Evolutionary conservation across 2,888 invertebrate genomes (phyloP).

Genomic region (Dryadula phaetusa): DNA sequence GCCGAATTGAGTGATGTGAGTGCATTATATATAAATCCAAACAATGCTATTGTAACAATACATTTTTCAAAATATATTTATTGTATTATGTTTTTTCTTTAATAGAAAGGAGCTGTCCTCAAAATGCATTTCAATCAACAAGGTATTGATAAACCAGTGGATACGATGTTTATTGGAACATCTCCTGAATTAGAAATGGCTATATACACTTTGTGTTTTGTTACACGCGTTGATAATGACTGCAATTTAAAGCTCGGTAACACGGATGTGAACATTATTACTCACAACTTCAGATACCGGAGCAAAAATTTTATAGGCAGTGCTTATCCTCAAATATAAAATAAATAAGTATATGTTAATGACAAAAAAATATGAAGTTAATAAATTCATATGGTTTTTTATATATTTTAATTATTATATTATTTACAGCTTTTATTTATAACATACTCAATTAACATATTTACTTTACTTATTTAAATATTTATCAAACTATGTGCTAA

Average conservation of each 20-base stretch:
- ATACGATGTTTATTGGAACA: conserved; percentile 91
- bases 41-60: neutral
- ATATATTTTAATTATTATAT: conserved; percentile 4
- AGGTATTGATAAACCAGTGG: conserved; percentile 90
- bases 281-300: conserved; percentile 89
- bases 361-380: neutral
- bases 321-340: conserved; percentile 91
- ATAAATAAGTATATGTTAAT: neutral
- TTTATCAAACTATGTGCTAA: too few relatives aligned
- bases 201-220: conserved; percentile 94
- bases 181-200: conserved; percentile 97
- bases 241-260: conserved; percentile 90
- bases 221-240: conserved; percentile 88
- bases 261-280: conserved; percentile 88
- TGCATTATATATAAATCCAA: neutral
- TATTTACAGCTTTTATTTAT: conserved; percentile 1
- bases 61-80: neutral
- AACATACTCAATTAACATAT: neutral
- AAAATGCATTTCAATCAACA: conserved; percentile 90
- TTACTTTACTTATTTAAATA: too few relatives aligned
- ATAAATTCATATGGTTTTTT: neutral
- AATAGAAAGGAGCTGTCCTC: conserved; percentile 90
- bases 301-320: conserved; percentile 92
- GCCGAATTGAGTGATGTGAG: conserved; percentile 89
- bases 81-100: conserved; percentile 39